Evolutionary conservation across 2,797 vertebrate species (phyloP).

Genomic region (Platyrinchus mystaceus): DNA sequence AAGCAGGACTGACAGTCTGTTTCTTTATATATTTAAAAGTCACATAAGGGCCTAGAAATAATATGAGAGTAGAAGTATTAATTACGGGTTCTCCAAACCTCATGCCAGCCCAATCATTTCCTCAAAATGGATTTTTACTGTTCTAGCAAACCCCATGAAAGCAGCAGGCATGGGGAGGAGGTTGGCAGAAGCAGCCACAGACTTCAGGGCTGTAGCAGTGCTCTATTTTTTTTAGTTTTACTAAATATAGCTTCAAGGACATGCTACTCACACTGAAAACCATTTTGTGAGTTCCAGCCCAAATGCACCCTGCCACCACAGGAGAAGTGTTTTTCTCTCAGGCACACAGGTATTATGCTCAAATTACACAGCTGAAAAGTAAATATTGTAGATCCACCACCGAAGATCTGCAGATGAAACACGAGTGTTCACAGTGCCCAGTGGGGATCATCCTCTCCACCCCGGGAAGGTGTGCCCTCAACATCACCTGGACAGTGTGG

Average conservation of each 20-base stretch:
- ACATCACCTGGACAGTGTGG: rapidly evolving
- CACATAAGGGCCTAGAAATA: not conserved
- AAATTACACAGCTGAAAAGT: not conserved
- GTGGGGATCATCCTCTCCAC: not conserved
- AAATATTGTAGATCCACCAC: not conserved
- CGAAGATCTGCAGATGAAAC: not conserved
- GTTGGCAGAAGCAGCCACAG: not conserved
- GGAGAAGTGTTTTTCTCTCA: not conserved
- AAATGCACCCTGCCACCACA: not conserved
- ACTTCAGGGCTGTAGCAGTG: not conserved
- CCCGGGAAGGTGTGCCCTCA: not conserved
- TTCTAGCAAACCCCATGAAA: not conserved
- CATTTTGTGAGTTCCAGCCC: not conserved
- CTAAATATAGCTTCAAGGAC: not conserved
- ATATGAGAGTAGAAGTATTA: not conserved
- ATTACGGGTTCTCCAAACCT: not conserved
- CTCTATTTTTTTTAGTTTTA: not conserved
- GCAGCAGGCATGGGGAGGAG: not conserved
- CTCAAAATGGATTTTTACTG: not conserved
- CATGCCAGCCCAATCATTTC: not conserved
- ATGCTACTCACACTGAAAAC: not conserved
- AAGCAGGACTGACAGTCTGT: not conserved
- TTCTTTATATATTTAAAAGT: not conserved
- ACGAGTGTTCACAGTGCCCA: rapidly evolving
- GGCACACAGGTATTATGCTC: not conserved